A percentile compares a stretch with the other conserved stretches of the same genome.
Conservation (phyloP, 2,888 invertebrate genomes). For the Xylophagus ater region DNA sequence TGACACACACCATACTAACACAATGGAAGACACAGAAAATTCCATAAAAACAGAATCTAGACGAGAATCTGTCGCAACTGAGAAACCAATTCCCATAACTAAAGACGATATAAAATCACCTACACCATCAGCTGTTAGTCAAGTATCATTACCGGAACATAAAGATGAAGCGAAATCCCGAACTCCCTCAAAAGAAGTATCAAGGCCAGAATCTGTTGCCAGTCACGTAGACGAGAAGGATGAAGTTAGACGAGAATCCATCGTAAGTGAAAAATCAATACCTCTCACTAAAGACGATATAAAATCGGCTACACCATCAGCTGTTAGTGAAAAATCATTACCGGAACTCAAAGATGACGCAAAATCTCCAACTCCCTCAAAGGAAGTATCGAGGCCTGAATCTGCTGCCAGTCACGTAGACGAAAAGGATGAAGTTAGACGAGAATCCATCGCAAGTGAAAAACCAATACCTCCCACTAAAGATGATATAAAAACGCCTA, state of each 20-base stretch:
- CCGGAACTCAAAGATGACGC: conserved; percentile 9
- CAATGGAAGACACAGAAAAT: conserved; percentile 2
- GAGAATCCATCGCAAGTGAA: conserved; percentile 7
- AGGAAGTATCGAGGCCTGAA: conserved; percentile 19
- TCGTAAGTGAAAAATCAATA: not conserved
- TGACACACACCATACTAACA: too few species aligned
- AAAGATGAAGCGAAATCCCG: too few species aligned
- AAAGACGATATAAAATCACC: conserved; percentile 2
- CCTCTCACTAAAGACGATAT: conserved; percentile 3
- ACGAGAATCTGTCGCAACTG: conserved; percentile 14
- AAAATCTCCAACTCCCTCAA: not conserved
- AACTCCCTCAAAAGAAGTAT: conserved; percentile 19
- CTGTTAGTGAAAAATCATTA: conserved; percentile 3
- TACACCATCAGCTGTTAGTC: conserved; percentile 22
- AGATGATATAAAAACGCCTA: too few species aligned
- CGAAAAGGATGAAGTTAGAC: conserved; percentile 13
- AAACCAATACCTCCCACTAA: not conserved
- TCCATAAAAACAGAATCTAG: conserved; percentile 6
- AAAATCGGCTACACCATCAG: too few species aligned
- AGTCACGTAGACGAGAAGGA: conserved; percentile 13
- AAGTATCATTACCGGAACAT: too few species aligned
- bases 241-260: conserved; percentile 11
- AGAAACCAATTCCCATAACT: not conserved
- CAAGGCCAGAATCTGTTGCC: conserved; percentile 6
- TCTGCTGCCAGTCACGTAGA: conserved; percentile 20